These are phyloP conservation scores for Electrona antarctica DNA, from an alignment of 2,113 vertebrate genomes.

Conservation along the genomic window DNA sequence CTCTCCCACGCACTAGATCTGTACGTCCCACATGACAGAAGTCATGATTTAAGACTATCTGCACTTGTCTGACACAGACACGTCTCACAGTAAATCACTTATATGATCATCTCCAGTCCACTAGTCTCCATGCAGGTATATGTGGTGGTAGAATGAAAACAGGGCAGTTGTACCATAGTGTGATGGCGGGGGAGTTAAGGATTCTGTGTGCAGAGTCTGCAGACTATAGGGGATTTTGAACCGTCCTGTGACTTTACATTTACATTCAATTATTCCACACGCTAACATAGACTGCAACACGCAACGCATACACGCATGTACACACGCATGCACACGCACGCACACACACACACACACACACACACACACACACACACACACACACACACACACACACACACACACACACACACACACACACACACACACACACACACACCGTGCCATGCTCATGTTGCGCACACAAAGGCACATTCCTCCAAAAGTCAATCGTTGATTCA, in stretches of 20 bases:
- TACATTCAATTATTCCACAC: constrained; percentile 21
- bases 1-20: constrained; percentile 12
- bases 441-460: neutral
- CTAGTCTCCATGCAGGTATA: constrained; percentile 13
- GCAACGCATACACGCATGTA: no score
- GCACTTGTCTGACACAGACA: constrained; percentile 32
- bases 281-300: neutral
- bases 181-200: constrained; percentile 18
- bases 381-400: neutral
- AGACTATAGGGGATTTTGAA: constrained; percentile 41
- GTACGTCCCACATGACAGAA: constrained; percentile 8
- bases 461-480: neutral
- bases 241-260: constrained; percentile 47
- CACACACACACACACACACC: neutral
- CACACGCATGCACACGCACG: no score
- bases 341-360: no score
- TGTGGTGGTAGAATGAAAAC: constrained; percentile 22
- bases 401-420: neutral
- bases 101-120: neutral
- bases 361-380: constrained; percentile 4
- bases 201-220: constrained; percentile 34
- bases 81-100: constrained; percentile 14
- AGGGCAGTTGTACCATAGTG: constrained; percentile 28
- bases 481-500: constrained; percentile 8
- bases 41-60: constrained; percentile 36